Evolutionary conservation across 2,888 invertebrate genomes (phyloP), one percentile per base, ranked within the genome.

Genomic region (Xestia ashworthii): DNA sequence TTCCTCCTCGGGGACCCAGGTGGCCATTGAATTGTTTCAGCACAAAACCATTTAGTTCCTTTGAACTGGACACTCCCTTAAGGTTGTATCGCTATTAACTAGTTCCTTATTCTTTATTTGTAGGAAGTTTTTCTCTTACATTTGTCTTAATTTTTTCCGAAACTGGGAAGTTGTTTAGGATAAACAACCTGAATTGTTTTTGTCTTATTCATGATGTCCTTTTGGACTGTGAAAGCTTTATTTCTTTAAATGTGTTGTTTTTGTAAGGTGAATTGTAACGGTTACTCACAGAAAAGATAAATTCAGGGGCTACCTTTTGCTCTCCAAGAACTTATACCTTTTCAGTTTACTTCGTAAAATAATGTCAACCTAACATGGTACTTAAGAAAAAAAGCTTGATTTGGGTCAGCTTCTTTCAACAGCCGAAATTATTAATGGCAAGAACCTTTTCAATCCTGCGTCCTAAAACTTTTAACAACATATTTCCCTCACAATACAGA

Each of bases 11-110:
- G 83, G 89, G 92, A 79, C 93, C 81, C 95, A 95, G 95, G 94
- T 95, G 95, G 90, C 84, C 82, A 81, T 85, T 87, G 89, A 90
- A 93, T 93, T 92, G 93, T 90, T 91, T 93, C 90, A 83, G 88
- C 87, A 89, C 86, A 80, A 87, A 89, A 92, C 92, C 93, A 93
- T 94, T 94, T 93, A 93, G 93, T 91, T 86, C 86, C 89, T 86
- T 87, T 62, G 90, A 78, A 69, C 89, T 89, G 88, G 90, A 87
- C 87, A 87, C 89, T 90, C 93, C 93, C 93, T 88, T 80, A 90
- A 90, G 92, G 90, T 92, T 84, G 82, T 83, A 82, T 91, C 44
- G 19, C 74, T 69, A 79, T 79, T 90, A 90, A 88, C 84, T 87
- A 82, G 80, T 85, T 86, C 78, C 85, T 87, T 89, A 91, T 90